Evolutionary conservation across 2,113 vertebrate genomes (phyloP).

Genomic region (Stomatorhinus ivindoensis): DNA sequence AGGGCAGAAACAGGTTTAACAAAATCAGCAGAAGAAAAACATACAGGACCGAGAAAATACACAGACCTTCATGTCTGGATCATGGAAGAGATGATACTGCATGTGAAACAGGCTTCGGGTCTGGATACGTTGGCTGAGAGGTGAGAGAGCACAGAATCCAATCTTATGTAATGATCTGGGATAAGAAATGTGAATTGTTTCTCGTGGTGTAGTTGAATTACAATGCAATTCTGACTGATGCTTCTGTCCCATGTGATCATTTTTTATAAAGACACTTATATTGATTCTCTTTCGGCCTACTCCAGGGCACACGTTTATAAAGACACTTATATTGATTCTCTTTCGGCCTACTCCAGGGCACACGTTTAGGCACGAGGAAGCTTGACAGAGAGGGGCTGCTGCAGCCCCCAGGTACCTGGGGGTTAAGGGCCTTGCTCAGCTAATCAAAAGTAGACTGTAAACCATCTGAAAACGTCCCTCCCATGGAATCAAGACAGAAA

Average conservation of each 20-base stretch:
- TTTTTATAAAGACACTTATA: not conserved
- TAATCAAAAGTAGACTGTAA: not conserved
- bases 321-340: too few species aligned
- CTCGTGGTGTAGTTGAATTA: not conserved
- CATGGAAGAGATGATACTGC: not conserved
- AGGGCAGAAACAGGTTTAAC: too few species aligned
- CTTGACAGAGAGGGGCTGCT: too few species aligned
- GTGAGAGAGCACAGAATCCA: not conserved
- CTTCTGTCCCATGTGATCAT: not conserved
- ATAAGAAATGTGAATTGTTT: not conserved
- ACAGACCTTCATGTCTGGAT: not conserved
- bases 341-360: too few species aligned
- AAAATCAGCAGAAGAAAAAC: not conserved
- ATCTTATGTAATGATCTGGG: not conserved
- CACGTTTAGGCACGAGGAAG: too few species aligned
- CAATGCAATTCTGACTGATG: not conserved
- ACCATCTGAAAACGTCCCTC: not conserved
- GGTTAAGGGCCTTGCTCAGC: too few species aligned
- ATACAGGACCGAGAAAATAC: not conserved
- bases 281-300: too few species aligned
- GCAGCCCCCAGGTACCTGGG: too few species aligned
- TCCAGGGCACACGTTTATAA: not conserved
- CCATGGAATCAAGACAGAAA: not conserved
- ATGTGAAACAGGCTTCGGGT: not conserved
- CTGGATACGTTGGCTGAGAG: not conserved